Evolutionary conservation across 2,797 vertebrate genomes (phyloP), one percentile per base, ranked within the genome.

Genomic region (Fistularia tabacaria): DNA sequence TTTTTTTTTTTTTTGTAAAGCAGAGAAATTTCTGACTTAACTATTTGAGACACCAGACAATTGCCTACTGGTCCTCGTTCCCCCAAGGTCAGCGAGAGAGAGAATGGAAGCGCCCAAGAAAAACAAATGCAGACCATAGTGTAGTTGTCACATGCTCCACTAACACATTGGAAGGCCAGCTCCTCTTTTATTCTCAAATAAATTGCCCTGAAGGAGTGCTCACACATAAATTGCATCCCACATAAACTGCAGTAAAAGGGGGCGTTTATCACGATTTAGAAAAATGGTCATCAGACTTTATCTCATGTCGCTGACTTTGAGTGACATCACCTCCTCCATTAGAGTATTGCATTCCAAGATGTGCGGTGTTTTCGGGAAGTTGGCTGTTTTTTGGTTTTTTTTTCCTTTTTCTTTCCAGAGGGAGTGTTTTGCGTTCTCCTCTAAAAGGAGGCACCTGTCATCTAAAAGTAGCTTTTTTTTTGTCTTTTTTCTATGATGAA

Each of bases 91-190:
- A 85, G 55, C 51, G 49, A 64, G 67, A 83, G 70, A 80, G 70
- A 86, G 67, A 82, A 78, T 77, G 79, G 79, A 85, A 70, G 69
- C 71, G 70, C 70, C 80, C 62, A 71, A 79, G 75, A 83, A 89
- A 90, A 88, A 88, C 88, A 88, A 88, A 86, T 82, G 80, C 79
- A 77, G 80, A 83, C 74, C 77, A 84, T 85, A 80, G 77, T 85
- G 77, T 82, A 80, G 71, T 81, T 87, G 86, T 90, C 83, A 85
- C 82, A 86, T 59, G 76, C 85, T 80, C 69, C 64, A 69, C 78
- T 76, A 85, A 83, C 79, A 74, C 80, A 75, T 78, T 76, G 82
- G 79, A 86, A 83, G 79, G 68, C 76, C 68, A 68, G 73, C 72
- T 82, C 64, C 62, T 79, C 73, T 87, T 87, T 85, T 81, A 80